phyloP scores from a whole-genome alignment of 2,888 invertebrate genomes.

The Agonopterix subpropinquella region DNA sequence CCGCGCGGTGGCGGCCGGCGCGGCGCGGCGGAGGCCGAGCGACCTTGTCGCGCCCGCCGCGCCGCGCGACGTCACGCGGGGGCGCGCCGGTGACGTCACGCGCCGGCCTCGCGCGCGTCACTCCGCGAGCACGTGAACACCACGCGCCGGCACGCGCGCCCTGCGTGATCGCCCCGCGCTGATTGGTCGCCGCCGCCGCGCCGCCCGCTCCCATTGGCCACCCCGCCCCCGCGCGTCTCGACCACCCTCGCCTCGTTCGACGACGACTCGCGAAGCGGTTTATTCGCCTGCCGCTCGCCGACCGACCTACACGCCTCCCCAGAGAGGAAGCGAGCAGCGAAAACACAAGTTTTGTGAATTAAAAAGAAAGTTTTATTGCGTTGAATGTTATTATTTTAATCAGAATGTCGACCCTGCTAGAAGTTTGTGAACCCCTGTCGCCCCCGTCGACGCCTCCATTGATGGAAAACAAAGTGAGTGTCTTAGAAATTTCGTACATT shows the following conservation, averaged over 20 bases:
- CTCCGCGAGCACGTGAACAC: conserved; percentile 90
- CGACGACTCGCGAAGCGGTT: conserved; percentile 58
- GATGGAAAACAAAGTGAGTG: conserved; percentile 73
- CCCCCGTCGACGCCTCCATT: conserved; percentile 84
- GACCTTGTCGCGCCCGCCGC: conserved; percentile 56
- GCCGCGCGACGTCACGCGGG: conserved; percentile 14
- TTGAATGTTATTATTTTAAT: conserved; percentile 51
- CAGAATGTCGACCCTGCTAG: conserved; percentile 61
- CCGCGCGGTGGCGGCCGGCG: conserved; percentile 9
- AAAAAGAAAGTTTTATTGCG: conserved; percentile 58
- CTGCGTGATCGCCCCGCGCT: conserved; percentile 83
- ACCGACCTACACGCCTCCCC: conserved; percentile 62
- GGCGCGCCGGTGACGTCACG: conserved; percentile 77
- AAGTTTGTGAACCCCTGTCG: conserved; percentile 77
- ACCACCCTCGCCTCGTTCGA: conserved; percentile 73
- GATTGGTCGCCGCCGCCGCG: conserved; percentile 82
- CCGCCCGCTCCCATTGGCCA: conserved; percentile 69
- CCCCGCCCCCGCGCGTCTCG: conserved; percentile 79
- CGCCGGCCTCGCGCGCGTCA: conserved; percentile 77
- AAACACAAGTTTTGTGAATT: conserved; percentile 64
- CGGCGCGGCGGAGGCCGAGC: conserved; percentile 29
- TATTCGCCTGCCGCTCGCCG: conserved; percentile 68
- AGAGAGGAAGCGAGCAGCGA: conserved; percentile 35
- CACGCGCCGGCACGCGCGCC: conserved; percentile 84
- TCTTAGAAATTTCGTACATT: conserved; percentile 24